Evolutionary conservation across 2,888 invertebrate species (phyloP), one percentile per base, ranked within the genome.

Genomic region (Plebejus anna): DNA sequence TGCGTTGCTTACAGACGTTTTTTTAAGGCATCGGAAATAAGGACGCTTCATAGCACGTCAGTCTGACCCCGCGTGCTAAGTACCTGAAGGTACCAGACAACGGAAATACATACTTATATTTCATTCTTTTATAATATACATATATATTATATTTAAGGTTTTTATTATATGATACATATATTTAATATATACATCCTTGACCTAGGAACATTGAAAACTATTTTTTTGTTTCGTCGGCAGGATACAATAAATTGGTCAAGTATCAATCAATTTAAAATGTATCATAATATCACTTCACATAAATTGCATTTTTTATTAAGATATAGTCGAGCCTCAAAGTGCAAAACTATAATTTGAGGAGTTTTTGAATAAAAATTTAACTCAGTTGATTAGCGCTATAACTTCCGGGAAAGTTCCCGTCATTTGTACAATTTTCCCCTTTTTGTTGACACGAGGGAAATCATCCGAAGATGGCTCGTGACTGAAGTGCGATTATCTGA

Each of bases 351-450:
- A 32, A 66, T 11, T 66, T 66, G 4, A 36, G 6, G 28, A 66
- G 13, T 32, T 66, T 59, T 66, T 66, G 66, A 32, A 66, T 66
- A 66, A 66, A 61, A 66, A 66, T 32, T 32, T 66, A 36, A 66
- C 66, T 66, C 2, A 16, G 32, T 66, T 66, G 66, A 66, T 66
- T 32, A 66, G 32, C 66, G 66, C 32, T 36, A 66, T 66, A 66
- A 66, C 66, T 66, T 66, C 13, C 4, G 32, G 16, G 13, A 32
- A 66, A 66, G 66, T 66, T 66, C 22, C 66, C 13, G 66, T 66
- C 66, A 66, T 66, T 66, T 66, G 66, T 66, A 66, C 66, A 32
- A 66, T 66, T 66, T 66, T 36, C 66, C 66, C 66, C 66, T 36
- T 66, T 66, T 66, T 32, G 32, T 66, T 32, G 66, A 16, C 66